Percentiles rank a stretch among this genome's conserved stretches.
Conservation (phyloP, 2,797 vertebrate species). For the Falco naumanni region DNA sequence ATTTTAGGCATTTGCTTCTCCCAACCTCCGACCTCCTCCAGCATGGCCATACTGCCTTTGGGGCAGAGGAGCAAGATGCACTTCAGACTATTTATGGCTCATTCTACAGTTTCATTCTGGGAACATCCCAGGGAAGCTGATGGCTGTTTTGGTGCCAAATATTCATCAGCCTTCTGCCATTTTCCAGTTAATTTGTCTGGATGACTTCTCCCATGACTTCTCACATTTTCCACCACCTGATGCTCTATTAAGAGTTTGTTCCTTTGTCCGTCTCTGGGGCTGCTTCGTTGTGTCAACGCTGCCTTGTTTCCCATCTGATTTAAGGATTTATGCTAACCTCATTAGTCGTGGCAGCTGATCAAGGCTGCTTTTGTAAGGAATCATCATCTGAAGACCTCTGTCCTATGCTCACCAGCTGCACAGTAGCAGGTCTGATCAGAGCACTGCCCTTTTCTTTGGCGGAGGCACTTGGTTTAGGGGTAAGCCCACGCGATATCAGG, state of each 20-base stretch:
- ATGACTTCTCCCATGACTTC: neutral
- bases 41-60: neutral
- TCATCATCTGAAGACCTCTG: neutral
- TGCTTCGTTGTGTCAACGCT: neutral
- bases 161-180: conserved; percentile 48
- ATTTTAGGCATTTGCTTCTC: neutral
- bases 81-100: conserved; percentile 8
- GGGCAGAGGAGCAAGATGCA: conserved; percentile 16
- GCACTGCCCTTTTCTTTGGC: neutral
- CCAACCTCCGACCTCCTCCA: neutral
- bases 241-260: conserved; percentile 15
- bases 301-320: neutral
- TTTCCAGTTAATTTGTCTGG: conserved; percentile 41
- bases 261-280: neutral
- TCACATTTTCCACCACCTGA: conserved; percentile 27
- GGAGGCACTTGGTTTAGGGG: neutral
- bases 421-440: neutral
- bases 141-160: conserved; percentile 5
- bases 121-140: neutral
- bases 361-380: neutral
- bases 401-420: neutral
- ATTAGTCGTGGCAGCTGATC: neutral
- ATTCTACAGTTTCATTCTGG: conserved; percentile 31
- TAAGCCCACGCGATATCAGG: neutral
- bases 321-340: neutral